Percentiles rank a stretch among this genome's conserved stretches.
Evolutionary conservation across 2,113 vertebrate genomes (phyloP).

Genomic region (Spilogale gracilis): DNA sequence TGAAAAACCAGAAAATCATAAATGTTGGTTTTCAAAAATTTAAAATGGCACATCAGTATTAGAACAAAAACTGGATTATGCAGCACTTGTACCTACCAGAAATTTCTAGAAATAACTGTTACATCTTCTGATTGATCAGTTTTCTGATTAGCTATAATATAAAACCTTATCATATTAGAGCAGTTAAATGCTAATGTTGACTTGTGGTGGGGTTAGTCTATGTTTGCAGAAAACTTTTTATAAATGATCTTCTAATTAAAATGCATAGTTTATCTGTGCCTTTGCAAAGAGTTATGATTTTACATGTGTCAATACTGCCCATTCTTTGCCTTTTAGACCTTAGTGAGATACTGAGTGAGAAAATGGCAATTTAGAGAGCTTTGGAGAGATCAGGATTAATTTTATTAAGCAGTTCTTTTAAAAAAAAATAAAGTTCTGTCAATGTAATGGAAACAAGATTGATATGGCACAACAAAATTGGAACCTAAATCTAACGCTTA

Average conservation of each 20-base stretch:
- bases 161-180: neutral
- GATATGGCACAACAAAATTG: neutral
- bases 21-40: neutral
- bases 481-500: neutral
- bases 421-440: neutral
- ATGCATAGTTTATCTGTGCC: neutral
- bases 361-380: neutral
- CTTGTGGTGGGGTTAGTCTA: neutral
- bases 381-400: neutral
- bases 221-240: neutral
- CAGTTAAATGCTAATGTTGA: neutral
- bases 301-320: neutral
- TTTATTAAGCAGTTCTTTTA: neutral
- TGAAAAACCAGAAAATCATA: neutral
- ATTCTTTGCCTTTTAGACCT: conserved; percentile 18
- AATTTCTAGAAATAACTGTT: neutral
- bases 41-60: neutral
- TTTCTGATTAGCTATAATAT: neutral
- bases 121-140: neutral
- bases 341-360: neutral
- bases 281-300: conserved; percentile 26
- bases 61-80: neutral
- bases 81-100: neutral
- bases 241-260: conserved; percentile 12
- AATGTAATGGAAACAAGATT: neutral